Evolutionary conservation across 1,140 invertebrate species (phyloP), one percentile per base, ranked within the genome.

Genomic region (Listronotus bonariensis): DNA sequence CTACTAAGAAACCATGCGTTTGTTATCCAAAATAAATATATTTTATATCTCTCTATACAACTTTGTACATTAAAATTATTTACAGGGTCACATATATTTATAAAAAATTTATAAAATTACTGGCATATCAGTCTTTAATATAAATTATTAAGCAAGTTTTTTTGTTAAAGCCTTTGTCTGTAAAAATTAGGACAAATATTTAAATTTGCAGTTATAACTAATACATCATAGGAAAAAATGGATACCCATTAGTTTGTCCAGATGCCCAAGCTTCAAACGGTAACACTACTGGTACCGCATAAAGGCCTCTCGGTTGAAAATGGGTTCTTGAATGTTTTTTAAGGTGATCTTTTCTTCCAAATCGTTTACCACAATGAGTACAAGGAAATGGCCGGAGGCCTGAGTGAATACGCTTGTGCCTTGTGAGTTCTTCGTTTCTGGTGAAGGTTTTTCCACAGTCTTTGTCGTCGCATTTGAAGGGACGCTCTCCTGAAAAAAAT

Each of bases 391-490:
- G 93, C 8, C 91, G 82, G 0, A 92, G 78, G 1, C 91, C 92
- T n/a, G 91, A 91, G 77, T 97, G 95, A 52, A 97, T 97, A 56
- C 93, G 83, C 69, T 92, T 91, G 79, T 97, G 95, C 18, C 94
- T 83, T 0, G 94, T 96, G 41, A 97, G 79, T 76, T 97, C 94
- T 79, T 97, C 94, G 78, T 97, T 97, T 64, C 94, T 84, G 0
- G 94, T 95, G 74, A 97, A 97, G 0, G 89, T 89, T 77, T 96
- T 96, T 0, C 89, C 90, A 73, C 95, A 97, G 45, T 87, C 86
- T 43, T 88, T 85, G 31, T 88, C 85, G 45, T 94, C 90, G 76
- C 94, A 97, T 68, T 89, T 88, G 77, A 90, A 96, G 0, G 93
- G 93, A 46, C 92, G 80, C 77, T 95, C 92, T 3, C 91, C 91